Conservation (phyloP, 2,113 vertebrate genomes). For the Podiceps cristatus region DNA sequence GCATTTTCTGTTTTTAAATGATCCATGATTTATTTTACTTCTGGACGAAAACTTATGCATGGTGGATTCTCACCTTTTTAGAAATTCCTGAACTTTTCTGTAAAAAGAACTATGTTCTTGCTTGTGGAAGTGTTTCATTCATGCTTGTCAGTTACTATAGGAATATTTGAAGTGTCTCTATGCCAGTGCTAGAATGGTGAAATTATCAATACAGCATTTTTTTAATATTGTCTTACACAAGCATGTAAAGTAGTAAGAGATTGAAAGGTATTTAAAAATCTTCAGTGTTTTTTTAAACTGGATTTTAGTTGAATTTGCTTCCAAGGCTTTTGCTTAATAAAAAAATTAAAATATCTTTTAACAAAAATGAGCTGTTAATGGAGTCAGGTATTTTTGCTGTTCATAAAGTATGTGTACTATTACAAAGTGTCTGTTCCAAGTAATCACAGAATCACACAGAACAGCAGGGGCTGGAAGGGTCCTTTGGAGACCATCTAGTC, state of each 20-base stretch:
- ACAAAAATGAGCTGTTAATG: background rate
- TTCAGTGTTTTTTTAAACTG: background rate
- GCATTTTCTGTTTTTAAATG: background rate
- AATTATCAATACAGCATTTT: background rate
- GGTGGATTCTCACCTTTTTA: background rate
- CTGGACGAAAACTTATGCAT: background rate
- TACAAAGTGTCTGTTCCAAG: background rate
- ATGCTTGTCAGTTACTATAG: background rate
- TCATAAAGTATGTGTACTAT: background rate
- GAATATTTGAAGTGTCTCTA: background rate
- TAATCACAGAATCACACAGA: too few relatives aligned
- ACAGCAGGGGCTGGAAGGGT: too few relatives aligned
- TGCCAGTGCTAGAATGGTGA: background rate
- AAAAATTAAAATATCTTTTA: background rate
- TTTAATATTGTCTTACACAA: background rate
- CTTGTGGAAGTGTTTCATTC: background rate
- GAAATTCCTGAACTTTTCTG: background rate
- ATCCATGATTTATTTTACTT: background rate
- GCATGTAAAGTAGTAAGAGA: background rate
- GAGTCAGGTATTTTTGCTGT: background rate
- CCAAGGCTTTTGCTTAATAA: background rate
- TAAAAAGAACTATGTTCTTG: background rate
- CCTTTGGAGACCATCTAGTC: too few relatives aligned
- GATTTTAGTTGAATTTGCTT: background rate
- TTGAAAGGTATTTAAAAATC: background rate